phyloP scores from a whole-genome alignment of 2,797 vertebrate species.

The Myotis findleyi region DNA sequence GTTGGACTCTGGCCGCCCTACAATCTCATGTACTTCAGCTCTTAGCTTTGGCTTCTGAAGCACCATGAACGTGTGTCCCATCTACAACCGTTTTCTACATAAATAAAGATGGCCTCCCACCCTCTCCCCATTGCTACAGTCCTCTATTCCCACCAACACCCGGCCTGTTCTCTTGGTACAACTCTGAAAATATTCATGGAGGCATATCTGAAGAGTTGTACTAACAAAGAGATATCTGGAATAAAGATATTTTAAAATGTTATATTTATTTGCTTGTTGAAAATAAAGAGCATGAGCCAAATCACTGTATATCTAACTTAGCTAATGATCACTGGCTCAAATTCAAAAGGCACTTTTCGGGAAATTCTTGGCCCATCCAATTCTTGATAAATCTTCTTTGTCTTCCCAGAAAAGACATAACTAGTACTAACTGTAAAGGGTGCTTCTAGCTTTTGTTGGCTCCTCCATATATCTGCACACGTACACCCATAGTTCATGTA shows the following conservation, averaged over 20 bases:
- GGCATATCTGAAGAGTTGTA: background rate
- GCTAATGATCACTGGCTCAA: background rate
- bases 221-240: background rate
- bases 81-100: constrained; percentile 8
- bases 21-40: background rate
- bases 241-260: background rate
- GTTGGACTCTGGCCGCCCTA: background rate
- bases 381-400: constrained; percentile 23
- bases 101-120: background rate
- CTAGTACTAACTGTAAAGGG: background rate
- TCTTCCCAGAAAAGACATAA: constrained; percentile 20
- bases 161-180: background rate
- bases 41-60: background rate
- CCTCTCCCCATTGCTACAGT: background rate
- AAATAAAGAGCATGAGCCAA: constrained; percentile 4
- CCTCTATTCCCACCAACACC: background rate
- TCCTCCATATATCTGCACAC: background rate
- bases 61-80: background rate
- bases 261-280: constrained; percentile 2
- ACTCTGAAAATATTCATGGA: background rate
- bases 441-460: background rate
- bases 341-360: background rate
- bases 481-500: background rate
- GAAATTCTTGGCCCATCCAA: background rate
- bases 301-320: background rate